A percentile compares a stretch with the other conserved stretches of the same genome.
Conservation (phyloP, 1,140 invertebrate genomes). For the Physella acuta region DNA sequence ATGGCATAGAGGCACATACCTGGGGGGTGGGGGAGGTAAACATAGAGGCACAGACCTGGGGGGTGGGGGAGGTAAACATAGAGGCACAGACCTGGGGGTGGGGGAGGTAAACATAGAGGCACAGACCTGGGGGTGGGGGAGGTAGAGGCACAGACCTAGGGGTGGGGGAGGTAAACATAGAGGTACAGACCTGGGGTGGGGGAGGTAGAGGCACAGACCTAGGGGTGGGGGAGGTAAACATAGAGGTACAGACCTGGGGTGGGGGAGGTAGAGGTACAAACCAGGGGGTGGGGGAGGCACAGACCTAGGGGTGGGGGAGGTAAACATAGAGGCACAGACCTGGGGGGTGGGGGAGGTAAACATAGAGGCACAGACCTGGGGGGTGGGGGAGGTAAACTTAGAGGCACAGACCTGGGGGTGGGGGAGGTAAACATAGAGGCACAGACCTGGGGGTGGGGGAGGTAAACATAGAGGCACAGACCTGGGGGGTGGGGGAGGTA, state of each 20-base stretch:
- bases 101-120: no score
- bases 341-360: no score
- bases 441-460: not conserved
- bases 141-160: not conserved
- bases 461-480: not conserved
- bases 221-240: not conserved
- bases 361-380: not conserved
- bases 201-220: not conserved
- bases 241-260: not conserved
- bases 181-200: not conserved
- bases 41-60: no score
- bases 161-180: not conserved
- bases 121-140: no score
- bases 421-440: not conserved
- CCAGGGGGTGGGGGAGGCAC: not conserved
- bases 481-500: not conserved
- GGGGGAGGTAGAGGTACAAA: not conserved
- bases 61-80: no score
- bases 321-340: not conserved
- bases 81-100: no score
- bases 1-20: conserved; percentile 58
- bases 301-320: not conserved
- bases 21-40: no score
- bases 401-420: not conserved
- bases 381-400: not conserved